These are phyloP conservation scores for Orchesellides sinensis DNA, from an alignment of 2,888 invertebrate genomes.

Conservation along the genomic window DNA sequence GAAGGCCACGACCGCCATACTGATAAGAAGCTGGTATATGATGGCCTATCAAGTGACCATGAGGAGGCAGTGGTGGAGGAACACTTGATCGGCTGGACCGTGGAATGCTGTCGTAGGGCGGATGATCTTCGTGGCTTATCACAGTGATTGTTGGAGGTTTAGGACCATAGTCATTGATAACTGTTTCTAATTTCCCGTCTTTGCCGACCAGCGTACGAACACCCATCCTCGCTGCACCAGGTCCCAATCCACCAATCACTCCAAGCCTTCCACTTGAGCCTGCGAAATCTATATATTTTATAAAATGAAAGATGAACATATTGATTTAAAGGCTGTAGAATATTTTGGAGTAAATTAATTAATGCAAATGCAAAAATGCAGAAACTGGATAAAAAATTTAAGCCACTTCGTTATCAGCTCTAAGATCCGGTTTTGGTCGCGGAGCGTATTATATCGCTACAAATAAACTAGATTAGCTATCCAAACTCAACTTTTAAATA, in stretches of 20 bases:
- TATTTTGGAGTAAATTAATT: neutral
- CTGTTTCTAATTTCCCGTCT: slow-evolving; percentile 80
- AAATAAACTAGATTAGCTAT: slow-evolving; percentile 4
- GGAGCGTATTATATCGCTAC: neutral
- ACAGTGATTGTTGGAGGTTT: slow-evolving; percentile 77
- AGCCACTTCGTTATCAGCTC: slow-evolving; percentile 47
- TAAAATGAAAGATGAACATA: neutral
- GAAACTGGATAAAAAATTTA: slow-evolving; percentile 29
- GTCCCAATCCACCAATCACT: slow-evolving; percentile 79
- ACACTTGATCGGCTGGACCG: slow-evolving; percentile 78
- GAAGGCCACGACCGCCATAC: slow-evolving; percentile 72
- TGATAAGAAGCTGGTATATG: slow-evolving; percentile 70
- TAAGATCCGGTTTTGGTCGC: slow-evolving; percentile 11
- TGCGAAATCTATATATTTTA: slow-evolving; percentile 57
- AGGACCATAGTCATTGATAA: slow-evolving; percentile 81
- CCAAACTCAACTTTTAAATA: neutral
- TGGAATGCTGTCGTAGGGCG: slow-evolving; percentile 73
- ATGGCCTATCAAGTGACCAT: slow-evolving; percentile 67
- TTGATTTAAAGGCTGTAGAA: neutral
- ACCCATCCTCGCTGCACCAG: slow-evolving; percentile 74
- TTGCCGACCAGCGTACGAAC: slow-evolving; percentile 76
- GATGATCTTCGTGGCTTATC: slow-evolving; percentile 92
- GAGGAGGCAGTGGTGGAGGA: slow-evolving; percentile 75
- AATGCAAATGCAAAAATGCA: slow-evolving; percentile 11
- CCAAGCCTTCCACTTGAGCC: slow-evolving; percentile 68